A percentile compares a stretch with the other conserved stretches of the same genome.
These are phyloP conservation scores for Agriopis marginaria DNA, from an alignment of 2,888 invertebrate genomes.

Conservation along the genomic window DNA sequence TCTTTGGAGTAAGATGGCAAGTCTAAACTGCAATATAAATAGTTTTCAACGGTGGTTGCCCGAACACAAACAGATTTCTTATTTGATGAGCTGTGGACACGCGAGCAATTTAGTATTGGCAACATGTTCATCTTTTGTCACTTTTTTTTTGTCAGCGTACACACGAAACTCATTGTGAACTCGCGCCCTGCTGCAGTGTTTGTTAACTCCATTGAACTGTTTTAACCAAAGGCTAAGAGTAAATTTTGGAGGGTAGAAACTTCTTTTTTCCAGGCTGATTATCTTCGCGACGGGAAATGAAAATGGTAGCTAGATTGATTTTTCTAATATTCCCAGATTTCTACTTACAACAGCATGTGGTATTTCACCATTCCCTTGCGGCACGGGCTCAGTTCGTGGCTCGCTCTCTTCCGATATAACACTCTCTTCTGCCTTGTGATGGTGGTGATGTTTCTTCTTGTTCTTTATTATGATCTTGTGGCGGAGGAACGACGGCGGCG, in stretches of 20 bases:
- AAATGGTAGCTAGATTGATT: no score
- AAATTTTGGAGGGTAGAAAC: no score
- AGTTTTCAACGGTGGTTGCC: no score
- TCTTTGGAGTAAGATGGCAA: neutral
- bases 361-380: slow-evolving; percentile 82
- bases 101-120: no score
- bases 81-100: neutral
- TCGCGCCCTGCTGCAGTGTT: no score
- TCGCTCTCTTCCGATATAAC: slow-evolving; percentile 72
- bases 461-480: slow-evolving; percentile 98
- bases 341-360: slow-evolving; percentile 63
- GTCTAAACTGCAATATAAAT: neutral
- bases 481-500: slow-evolving; percentile 93
- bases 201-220: neutral
- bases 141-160: no score
- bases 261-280: no score
- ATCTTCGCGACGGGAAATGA: no score
- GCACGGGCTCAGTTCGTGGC: slow-evolving; percentile 57
- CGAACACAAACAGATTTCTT: neutral
- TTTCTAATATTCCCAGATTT: neutral
- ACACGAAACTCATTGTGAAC: no score
- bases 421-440: slow-evolving; percentile 87
- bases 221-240: no score
- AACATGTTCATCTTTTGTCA: no score
- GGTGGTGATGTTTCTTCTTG: slow-evolving; percentile 96